These are phyloP conservation scores for Promerops cafer DNA, from an alignment of 2,113 vertebrate species.

Conservation along the genomic window DNA sequence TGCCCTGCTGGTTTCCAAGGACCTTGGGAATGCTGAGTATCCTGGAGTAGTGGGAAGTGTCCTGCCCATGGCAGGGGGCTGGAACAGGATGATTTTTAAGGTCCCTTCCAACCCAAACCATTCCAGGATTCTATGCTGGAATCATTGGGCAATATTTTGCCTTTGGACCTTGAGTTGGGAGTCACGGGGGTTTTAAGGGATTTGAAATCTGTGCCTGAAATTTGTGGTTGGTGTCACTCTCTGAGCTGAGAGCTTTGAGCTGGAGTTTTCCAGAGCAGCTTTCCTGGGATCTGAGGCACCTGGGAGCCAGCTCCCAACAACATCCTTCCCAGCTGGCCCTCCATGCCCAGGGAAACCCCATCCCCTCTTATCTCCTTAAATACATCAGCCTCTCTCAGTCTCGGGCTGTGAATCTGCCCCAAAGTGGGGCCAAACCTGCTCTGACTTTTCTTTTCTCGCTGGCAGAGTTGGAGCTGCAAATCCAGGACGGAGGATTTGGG, in stretches of 20 bases:
- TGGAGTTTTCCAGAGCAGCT: not conserved
- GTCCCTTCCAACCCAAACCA: not conserved
- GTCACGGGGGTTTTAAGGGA: fast-evolving
- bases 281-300: not conserved
- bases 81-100: not conserved
- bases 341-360: not conserved
- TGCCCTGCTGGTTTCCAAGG: not conserved
- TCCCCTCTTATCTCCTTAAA: not conserved
- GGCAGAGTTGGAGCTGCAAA: not conserved
- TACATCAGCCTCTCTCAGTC: not conserved
- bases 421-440: not conserved
- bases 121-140: not conserved
- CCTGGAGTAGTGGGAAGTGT: not conserved
- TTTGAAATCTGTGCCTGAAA: not conserved
- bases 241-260: not conserved
- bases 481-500: not conserved
- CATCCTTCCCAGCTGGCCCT: not conserved
- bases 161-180: not conserved
- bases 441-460: not conserved
- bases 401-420: fast-evolving
- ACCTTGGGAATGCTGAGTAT: not conserved
- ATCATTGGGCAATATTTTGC: not conserved
- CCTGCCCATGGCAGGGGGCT: not conserved
- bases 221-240: not conserved
- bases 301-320: not conserved